A percentile compares a stretch with the other conserved stretches of the same genome.
Evolutionary conservation across 2,888 invertebrate species (phyloP).

Genomic region (Polydrusus cervinus): DNA sequence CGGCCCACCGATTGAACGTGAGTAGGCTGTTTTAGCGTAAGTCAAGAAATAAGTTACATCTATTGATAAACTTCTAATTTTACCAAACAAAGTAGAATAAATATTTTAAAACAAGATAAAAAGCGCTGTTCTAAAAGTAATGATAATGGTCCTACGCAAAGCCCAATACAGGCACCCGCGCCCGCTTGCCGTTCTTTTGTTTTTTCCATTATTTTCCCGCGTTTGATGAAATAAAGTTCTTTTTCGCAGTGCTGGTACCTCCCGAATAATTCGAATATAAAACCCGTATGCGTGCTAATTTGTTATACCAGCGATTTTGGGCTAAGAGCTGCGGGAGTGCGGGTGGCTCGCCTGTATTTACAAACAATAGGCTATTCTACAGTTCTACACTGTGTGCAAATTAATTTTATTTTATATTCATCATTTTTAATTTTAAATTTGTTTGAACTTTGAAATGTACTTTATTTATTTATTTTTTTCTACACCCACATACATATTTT

Average conservation of each 20-base stretch:
- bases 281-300: slow-evolving; percentile 43
- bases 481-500: no score
- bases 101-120: not conserved
- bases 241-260: slow-evolving; percentile 46
- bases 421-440: no score
- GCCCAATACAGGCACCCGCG: slow-evolving; percentile 36
- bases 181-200: slow-evolving; percentile 24
- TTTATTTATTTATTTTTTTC: no score
- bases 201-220: slow-evolving; percentile 25
- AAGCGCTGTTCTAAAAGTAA: slow-evolving; percentile 1
- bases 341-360: slow-evolving; percentile 1
- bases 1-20: no score
- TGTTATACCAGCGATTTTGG: slow-evolving; percentile 35
- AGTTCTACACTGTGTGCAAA: not conserved
- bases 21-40: no score
- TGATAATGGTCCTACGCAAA: slow-evolving; percentile 16
- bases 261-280: slow-evolving; percentile 45
- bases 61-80: no score
- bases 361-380: not conserved
- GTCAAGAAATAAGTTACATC: no score
- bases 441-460: no score
- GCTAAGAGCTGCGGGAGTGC: slow-evolving; percentile 41
- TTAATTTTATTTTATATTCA: no score
- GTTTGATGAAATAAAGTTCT: slow-evolving; percentile 41
- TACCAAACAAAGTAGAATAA: not conserved